These are phyloP conservation scores for Xestobium rufovillosum DNA, from an alignment of 2,888 invertebrate species.

Conservation along the genomic window DNA sequence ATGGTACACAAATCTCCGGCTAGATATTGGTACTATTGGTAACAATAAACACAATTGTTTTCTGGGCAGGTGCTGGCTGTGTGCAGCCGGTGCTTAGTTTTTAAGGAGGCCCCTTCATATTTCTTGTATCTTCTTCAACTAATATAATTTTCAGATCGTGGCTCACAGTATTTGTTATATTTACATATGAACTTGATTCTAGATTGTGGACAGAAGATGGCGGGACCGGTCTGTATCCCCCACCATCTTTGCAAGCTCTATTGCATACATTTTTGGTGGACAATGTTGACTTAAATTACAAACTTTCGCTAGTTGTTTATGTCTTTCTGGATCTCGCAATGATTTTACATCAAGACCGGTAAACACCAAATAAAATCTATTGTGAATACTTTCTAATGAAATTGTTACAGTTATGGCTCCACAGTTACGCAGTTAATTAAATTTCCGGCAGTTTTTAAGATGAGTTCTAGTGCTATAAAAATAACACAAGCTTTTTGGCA, in stretches of 20 bases:
- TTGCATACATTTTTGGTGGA: conserved; percentile 67
- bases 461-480: conserved; percentile 67
- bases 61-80: too few species aligned
- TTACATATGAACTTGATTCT: too few species aligned
- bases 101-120: too few species aligned
- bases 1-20: too few species aligned
- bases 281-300: conserved; percentile 57
- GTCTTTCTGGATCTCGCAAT: conserved; percentile 73
- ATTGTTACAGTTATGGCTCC: conserved; percentile 46
- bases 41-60: too few species aligned
- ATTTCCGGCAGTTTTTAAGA: conserved; percentile 72
- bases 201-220: conserved; percentile 62
- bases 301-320: conserved; percentile 75
- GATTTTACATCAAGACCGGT: conserved; percentile 55
- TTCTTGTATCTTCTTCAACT: too few species aligned
- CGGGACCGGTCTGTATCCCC: conserved; percentile 68
- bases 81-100: too few species aligned
- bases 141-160: too few species aligned
- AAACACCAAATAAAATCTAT: conserved; percentile 6
- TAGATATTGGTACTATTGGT: too few species aligned
- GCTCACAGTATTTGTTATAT: too few species aligned
- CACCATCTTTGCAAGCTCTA: conserved; percentile 71
- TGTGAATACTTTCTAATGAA: conserved; percentile 3
- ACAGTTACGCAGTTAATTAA: conserved; percentile 66
- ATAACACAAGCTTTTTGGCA: conserved; percentile 84